Percentiles rank a stretch among this genome's conserved stretches.
These are phyloP conservation scores for Aleiodes testaceus DNA, from an alignment of 2,888 invertebrate species.

Conservation along the genomic window DNA sequence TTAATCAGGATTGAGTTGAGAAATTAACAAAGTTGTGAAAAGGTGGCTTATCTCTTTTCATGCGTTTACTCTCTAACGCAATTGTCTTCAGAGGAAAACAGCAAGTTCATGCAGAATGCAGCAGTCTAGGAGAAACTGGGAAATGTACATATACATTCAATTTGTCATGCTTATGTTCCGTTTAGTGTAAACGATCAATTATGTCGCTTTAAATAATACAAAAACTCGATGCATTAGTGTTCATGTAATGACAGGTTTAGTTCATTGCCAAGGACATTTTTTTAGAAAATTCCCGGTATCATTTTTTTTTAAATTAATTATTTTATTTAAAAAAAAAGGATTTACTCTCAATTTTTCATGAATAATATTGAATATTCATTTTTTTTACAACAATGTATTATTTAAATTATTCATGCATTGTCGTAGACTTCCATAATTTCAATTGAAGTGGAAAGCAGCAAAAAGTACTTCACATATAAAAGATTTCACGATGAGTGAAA, in stretches of 20 bases:
- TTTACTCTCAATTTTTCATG: too few relatives aligned
- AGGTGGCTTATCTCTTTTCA: slow-evolving; percentile 23
- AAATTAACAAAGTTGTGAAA: not conserved
- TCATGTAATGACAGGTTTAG: slow-evolving; percentile 22
- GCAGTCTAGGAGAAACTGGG: not conserved
- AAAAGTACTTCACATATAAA: not conserved
- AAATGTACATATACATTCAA: not conserved
- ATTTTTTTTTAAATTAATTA: too few relatives aligned
- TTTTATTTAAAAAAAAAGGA: too few relatives aligned
- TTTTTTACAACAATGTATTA: not conserved
- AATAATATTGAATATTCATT: not conserved
- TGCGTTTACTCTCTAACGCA: slow-evolving; percentile 25
- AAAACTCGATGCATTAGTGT: too few relatives aligned
- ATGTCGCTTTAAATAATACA: too few relatives aligned
- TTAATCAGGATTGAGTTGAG: too few relatives aligned
- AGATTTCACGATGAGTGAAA: slow-evolving; percentile 6
- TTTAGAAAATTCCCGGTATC: not conserved
- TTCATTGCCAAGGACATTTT: slow-evolving; percentile 36
- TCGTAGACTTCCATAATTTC: not conserved
- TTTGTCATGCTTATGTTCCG: too few relatives aligned
- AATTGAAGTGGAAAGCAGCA: not conserved
- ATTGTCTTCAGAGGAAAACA: not conserved
- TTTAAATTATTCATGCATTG: not conserved
- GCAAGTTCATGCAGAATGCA: not conserved
- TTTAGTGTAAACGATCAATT: too few relatives aligned